Base-by-base conservation (phyloP, 1,140 invertebrate species). In the Adoxophyes honmai region DNA sequence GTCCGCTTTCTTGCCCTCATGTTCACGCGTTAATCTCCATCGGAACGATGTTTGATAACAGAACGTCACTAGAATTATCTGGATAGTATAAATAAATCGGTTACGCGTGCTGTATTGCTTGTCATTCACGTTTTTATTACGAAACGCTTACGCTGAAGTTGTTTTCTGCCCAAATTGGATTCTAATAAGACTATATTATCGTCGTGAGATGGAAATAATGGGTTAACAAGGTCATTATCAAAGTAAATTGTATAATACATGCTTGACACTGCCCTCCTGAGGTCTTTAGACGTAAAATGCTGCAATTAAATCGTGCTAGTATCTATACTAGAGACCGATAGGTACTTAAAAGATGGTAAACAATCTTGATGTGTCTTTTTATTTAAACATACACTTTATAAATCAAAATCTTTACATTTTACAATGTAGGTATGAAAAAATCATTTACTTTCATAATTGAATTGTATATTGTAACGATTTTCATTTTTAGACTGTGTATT, bases 11-110 rank as follows among this genome's bases (percentile, higher is more conserved):
- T 51, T 37, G 42, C 56, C 36, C 6, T 28, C 10, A 21, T 55
- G 16, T 28, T 62, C 48, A 52, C 34, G 51, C 57, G 52, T 56
- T 69, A 73, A 59, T 55, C n/a, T 72, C 57, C 52, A 63, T 63
- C 62, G 55, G 59, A 55, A 5, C 11, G 62, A 55, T 81, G 78
- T 84, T 84, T 86, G 78, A 85, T 81, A 82, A 84, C 75, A 83
- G 72, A 67, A 72, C 73, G 70, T 78, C 73, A 69, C 21, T 56
- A 18, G 15, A 44, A 44, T 44, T 18, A 44, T 44, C 39, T n/a
- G 15, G 2, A 9, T 5, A 21, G 39, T 18, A n/a, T 44, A 44
- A 44, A 44, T 44, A 44, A 21, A 44, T 44, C 18, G 15, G 16
- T 44, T 44, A 44, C 18, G 16, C 2, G 16, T 16, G 39, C 39